Evolutionary conservation across 1,140 invertebrate genomes (phyloP), one percentile per base, ranked within the genome.

Genomic region (Onthophagus taurus): DNA sequence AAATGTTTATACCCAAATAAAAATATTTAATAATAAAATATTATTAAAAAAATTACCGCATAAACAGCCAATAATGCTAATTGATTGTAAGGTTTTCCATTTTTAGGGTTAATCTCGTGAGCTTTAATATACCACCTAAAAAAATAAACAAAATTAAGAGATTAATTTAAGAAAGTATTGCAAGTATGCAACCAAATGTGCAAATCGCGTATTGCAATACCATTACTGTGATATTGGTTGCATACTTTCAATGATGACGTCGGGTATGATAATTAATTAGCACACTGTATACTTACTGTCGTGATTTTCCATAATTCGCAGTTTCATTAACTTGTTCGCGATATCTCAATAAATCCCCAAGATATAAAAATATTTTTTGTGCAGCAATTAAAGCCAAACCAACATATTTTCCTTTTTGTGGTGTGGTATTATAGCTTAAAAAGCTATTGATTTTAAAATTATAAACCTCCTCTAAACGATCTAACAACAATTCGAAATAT

Each of bases 21-120:
- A 43, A 29, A 24, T 38, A 24, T 23, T 16, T 30, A 44, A 23
- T 38, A 31, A 9, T 37, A 34, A 8, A 29, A n/a, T n/a, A 42
- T 19, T 19, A 5, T 23, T 23, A 8, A 18, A 23, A 4, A 38
- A 76, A 82, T 79, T 75, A 94, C 89, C 33, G 83, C 81, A 67
- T 87, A 89, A 52, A 91, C 73, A 13, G 91, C 87, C 55, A 97
- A 69, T 54, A 96, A 76, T n/a, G 91, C 93, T 48, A 97, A 69
- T 62, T 96, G 91, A 68, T 94, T 90, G 60, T 94, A 97, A 11
- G 92, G 90, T 46, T 85, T 75, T 20, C 91, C 91, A 72, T 95
- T 95, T 67, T 93, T 91, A 1, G 92, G 91, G 66, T 93, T 89
- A 14, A 95, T 79, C 65, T 88, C 82, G 59, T 93, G 87, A 4